phyloP scores from a whole-genome alignment of 1,140 invertebrate species.

The Galendromus occidentalis region DNA sequence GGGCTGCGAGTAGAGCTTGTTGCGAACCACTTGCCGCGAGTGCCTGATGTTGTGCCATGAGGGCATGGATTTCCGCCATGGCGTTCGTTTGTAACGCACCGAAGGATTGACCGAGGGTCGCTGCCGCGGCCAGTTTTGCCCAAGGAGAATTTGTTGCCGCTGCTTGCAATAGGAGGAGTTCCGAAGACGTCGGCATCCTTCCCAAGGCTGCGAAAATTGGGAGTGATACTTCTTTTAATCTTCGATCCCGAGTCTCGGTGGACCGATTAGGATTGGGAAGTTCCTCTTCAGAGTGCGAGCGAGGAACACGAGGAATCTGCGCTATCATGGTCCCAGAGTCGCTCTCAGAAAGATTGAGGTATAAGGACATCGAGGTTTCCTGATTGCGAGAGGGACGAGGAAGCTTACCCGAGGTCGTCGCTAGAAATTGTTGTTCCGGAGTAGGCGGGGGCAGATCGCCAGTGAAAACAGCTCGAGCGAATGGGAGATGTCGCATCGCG shows the following conservation, averaged over 20 bases:
- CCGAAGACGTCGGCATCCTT: background rate
- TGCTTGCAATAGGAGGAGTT: background rate
- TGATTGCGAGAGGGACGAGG: too few species aligned
- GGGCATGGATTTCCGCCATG: background rate
- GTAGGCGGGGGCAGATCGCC: slow-evolving; percentile 18
- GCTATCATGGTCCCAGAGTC: too few species aligned
- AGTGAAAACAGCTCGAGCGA: slow-evolving; percentile 17
- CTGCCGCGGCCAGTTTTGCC: background rate
- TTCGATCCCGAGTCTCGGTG: too few species aligned
- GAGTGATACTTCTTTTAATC: too few species aligned
- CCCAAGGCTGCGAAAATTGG: background rate
- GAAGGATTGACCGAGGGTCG: background rate
- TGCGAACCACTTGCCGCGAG: background rate
- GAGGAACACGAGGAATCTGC: too few species aligned
- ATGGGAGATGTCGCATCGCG: slow-evolving; percentile 20
- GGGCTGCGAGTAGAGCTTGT: background rate
- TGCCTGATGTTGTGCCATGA: background rate
- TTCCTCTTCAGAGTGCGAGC: too few species aligned
- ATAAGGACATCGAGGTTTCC: background rate
- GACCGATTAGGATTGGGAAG: too few species aligned
- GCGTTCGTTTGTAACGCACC: background rate
- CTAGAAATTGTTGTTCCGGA: slow-evolving; percentile 19
- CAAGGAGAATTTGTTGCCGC: slow-evolving; percentile 5
- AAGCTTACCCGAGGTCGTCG: slow-evolving; percentile 18
- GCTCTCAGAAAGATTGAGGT: too few species aligned